Percentiles rank a stretch among this genome's conserved stretches.
Evolutionary conservation across 2,888 invertebrate genomes (phyloP).

Genomic region (Volucella bombylans): DNA sequence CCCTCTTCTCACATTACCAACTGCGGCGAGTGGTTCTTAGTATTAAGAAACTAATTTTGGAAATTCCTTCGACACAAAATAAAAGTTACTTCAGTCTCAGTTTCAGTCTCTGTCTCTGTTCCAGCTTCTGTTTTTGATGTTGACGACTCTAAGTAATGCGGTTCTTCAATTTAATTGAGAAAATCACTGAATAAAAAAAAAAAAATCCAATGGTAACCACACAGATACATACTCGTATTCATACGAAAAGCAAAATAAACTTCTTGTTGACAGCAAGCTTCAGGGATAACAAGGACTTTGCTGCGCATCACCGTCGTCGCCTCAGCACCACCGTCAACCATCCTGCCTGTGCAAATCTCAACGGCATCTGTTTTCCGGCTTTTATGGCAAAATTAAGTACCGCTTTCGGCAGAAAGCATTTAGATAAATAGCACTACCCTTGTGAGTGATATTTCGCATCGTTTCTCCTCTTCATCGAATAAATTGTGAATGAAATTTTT

Average conservation of each 20-base stretch:
- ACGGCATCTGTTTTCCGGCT: slow-evolving; percentile 13
- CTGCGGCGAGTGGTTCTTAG: slow-evolving; percentile 8
- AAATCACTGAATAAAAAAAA: not conserved
- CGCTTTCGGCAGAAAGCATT: slow-evolving; percentile 24
- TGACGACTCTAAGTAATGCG: slow-evolving; percentile 11
- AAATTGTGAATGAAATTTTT: slow-evolving; percentile 5
- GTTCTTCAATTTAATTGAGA: slow-evolving; percentile 8
- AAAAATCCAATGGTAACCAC: not conserved
- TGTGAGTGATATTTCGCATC: not conserved
- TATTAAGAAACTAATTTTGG: slow-evolving; percentile 30
- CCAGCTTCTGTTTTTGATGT: not conserved
- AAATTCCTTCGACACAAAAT: not conserved
- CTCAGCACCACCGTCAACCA: no score
- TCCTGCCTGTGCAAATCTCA: not conserved
- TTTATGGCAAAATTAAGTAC: slow-evolving; percentile 19
- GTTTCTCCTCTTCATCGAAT: not conserved
- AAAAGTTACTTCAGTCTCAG: not conserved
- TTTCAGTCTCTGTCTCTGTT: no score
- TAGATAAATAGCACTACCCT: slow-evolving; percentile 9
- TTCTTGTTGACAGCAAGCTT: slow-evolving; percentile 20
- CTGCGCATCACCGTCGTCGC: no score
- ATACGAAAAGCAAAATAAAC: slow-evolving; percentile 6
- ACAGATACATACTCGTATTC: not conserved
- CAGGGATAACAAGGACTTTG: not conserved
- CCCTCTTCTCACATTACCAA: not conserved